Base-by-base conservation (phyloP, 2,113 vertebrate species). In the Procavia capensis region DNA sequence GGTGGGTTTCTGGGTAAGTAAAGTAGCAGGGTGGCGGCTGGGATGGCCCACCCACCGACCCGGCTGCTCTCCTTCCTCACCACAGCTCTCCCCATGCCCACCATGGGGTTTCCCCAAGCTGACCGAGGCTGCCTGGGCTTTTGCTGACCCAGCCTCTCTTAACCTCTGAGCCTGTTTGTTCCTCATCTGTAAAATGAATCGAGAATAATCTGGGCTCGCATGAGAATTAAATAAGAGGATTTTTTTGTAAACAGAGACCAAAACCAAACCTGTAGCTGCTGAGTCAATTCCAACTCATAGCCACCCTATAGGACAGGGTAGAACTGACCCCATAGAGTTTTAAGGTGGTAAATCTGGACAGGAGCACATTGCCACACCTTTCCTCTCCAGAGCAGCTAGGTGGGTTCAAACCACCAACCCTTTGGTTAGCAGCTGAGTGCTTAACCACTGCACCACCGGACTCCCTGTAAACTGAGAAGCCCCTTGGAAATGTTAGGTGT, bases 1-100 rank as follows among this genome's bases (percentile, higher is more conserved):
- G 99, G 99, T 99, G 99, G 99, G 99, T 99, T 96, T 99, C 98
- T 92, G 98, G 99, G 99, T 99, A 99, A 99, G 99, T 97, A 96
- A 97, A 97, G 25, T 9, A 64, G 2, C 13, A n/a, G 63, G 36
- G 8, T 31, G 24, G 22, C 54, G 76, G 59, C 29, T 2, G 4
- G 14, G 11, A 13, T 6, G 74, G 63, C 66, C 27, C 9, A 1
- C 14, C 17, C 16, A 20, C 72, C 50, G 20, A 19, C 19, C 6
- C 31, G 24, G 70, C 29, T 34, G 1, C 19, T 50, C 43, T 29
- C 17, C 25, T 39, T 84, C 4, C 5, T 34, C 43, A 36, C 10
- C 17, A 5, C 2, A 0, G 8, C 19, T 68, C 2, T 39, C 27
- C 45, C 13, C 27, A 72, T 3, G 17, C 36, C 20, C 11, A 68